Percentiles rank a stretch among this genome's conserved stretches.
Evolutionary conservation across 2,797 vertebrate species (phyloP).

Genomic region (Onychomys leucogaster): DNA sequence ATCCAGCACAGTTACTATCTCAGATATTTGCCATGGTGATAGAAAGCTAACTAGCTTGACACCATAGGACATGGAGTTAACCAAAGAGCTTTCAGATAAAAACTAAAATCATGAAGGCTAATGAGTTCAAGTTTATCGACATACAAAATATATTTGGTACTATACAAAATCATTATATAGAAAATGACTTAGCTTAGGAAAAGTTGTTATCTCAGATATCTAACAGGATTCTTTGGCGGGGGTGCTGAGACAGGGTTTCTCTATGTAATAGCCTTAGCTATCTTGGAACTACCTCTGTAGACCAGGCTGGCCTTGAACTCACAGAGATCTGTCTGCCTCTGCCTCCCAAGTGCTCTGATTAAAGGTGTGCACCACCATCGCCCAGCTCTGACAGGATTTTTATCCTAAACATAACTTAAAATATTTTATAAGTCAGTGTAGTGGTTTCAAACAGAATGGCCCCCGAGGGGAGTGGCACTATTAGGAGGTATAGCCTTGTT

Average conservation of each 20-base stretch:
- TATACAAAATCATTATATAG: background rate
- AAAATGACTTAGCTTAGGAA: background rate
- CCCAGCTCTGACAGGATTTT: background rate
- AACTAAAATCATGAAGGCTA: background rate
- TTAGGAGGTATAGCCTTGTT: background rate
- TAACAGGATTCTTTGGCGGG: background rate
- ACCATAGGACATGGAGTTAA: background rate
- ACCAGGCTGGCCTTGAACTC: too few relatives aligned
- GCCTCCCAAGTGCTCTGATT: too few relatives aligned
- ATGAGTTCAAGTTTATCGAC: background rate
- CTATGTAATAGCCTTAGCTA: too few relatives aligned
- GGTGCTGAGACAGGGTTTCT: too few relatives aligned
- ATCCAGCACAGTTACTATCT: background rate
- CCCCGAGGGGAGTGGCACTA: background rate
- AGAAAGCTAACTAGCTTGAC: background rate
- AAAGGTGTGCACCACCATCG: too few relatives aligned
- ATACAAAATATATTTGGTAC: background rate
- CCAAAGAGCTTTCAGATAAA: background rate
- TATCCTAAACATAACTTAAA: background rate
- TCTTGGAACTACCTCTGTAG: too few relatives aligned
- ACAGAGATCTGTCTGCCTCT: too few relatives aligned
- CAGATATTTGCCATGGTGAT: background rate
- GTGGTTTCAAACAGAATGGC: background rate
- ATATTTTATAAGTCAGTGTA: background rate
- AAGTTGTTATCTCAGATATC: background rate